Evolutionary conservation across 1,140 invertebrate species (phyloP).

Genomic region (Drosophila sturtevanti): DNA sequence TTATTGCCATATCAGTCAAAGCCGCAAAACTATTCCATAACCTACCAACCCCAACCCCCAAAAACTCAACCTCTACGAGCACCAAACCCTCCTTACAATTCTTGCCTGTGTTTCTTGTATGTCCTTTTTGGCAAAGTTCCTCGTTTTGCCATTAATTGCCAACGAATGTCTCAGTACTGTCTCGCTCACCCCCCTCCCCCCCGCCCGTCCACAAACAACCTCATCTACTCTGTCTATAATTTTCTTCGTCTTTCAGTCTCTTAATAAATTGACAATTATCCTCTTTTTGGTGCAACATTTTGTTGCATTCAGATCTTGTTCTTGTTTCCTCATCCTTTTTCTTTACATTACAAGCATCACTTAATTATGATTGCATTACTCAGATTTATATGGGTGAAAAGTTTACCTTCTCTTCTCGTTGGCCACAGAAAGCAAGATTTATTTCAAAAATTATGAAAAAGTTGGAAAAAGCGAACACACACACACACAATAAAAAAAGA

Average conservation of each 20-base stretch:
- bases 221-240: constrained; percentile 3
- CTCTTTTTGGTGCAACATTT: constrained; percentile 10
- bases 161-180: neutral
- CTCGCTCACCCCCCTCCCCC: neutral
- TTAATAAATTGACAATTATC: constrained; percentile 60
- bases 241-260: constrained; percentile 14
- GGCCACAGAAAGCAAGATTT: constrained; percentile 56
- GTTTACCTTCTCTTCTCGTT: constrained; percentile 21
- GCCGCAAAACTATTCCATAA: constrained; percentile 81
- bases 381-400: constrained; percentile 66
- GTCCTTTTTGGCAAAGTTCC: constrained; percentile 14
- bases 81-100: too few relatives aligned
- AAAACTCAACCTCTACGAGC: too few relatives aligned
- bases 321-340: neutral
- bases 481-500: constrained; percentile 21
- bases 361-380: constrained; percentile 56
- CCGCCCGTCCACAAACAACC: too few relatives aligned
- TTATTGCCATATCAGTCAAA: constrained; percentile 82
- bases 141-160: constrained; percentile 19
- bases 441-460: constrained; percentile 30
- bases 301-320: constrained; percentile 23
- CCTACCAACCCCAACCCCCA: neutral
- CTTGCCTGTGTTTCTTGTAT: neutral
- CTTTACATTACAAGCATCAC: constrained; percentile 30
- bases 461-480: constrained; percentile 16